Evolutionary conservation across 2,113 vertebrate genomes (phyloP), one percentile per base, ranked within the genome.

Genomic region (Halcyon malimbica): DNA sequence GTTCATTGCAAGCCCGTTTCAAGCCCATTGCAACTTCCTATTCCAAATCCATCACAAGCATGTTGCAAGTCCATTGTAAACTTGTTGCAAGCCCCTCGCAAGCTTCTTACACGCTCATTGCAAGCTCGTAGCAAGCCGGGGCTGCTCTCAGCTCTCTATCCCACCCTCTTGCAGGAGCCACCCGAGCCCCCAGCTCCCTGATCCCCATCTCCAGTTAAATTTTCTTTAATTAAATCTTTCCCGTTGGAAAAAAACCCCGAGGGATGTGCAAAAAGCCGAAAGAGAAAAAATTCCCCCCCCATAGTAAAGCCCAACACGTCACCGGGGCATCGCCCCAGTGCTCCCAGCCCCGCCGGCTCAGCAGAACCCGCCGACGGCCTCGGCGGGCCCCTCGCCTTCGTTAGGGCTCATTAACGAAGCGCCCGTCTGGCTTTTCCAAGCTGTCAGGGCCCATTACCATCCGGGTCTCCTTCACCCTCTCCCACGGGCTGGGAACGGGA

Each of bases 371-470:
- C 57, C 39, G 20, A 4, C 42, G 6, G 50, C 41, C 73, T n/a
- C 53, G 0, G 8, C 13, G 86, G 92, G 92, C 91, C 87, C 84
- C 89, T 29, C 2, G 18, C 26, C 76, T 65, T 95, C 78, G 17
- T 96, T 96, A 95, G 59, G 57, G 65, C 96, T 95, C 96, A 97
- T 97, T 97, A 97, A 68, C 12, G 46, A 73, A 74, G 76, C 15
- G 20, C 6, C 90, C 25, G 75, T 96, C 96, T 95, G 46, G 53
- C 82, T 94, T 96, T 96, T 95, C 94, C 93, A 6, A 46, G 90
- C 89, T 50, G 94, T 95, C 95, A 76, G 41, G 8, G 71, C 87
- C 87, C 83, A 95, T 97, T 90, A 96, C 46, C 56, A 1, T 81
- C 93, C 35, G 2, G 64, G 63, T 20, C 51, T 35, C 91, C 73